Evolutionary conservation across 2,797 vertebrate species (phyloP), one percentile per base, ranked within the genome.

Genomic region (Tokudaia muenninki): DNA sequence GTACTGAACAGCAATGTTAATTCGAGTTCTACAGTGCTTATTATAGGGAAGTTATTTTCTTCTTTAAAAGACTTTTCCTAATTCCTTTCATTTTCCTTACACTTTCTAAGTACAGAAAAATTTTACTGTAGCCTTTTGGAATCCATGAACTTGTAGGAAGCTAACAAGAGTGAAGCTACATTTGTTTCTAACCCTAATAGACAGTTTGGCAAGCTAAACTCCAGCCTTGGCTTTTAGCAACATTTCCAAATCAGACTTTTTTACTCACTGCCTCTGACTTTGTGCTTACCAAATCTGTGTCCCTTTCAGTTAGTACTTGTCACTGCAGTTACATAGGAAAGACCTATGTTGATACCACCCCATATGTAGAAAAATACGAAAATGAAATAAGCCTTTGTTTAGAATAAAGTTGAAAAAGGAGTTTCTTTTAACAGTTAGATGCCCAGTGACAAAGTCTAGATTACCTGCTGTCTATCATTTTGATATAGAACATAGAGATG

Each of bases 61-160:
- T 80, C 31, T 14, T 96, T 83, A 82, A 92, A 92, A 57, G 55
- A 44, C 67, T 92, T 97, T 95, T 96, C 67, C 96, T 44, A 83
- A 52, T 80, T 94, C 34, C 90, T 37, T 14, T 96, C 19, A 93
- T 93, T 91, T 95, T 93, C 59, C 81, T 19, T 57, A 12, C 92
- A 70, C 50, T 91, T 6, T 94, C 3, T 82, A 59, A 84, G 91
- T 94, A 77, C 52, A 61, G 29, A 26, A 52, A 93, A 84, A 4
- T 93, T 93, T 95, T 94, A 63, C 77, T 81, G 11, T 92, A 93
- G 44, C 59, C 37, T 78, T 1, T 57, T 21, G 22, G 8, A 91
- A 41, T 92, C 90, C 34, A 26, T 87, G 37, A 95, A 81, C 79
- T 84, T 94, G 22, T 91, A 90, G 70, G 55, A 96, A 96, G n/a